Base-by-base conservation (phyloP, 2,797 vertebrate genomes). In the Molossus alvarezi region DNA sequence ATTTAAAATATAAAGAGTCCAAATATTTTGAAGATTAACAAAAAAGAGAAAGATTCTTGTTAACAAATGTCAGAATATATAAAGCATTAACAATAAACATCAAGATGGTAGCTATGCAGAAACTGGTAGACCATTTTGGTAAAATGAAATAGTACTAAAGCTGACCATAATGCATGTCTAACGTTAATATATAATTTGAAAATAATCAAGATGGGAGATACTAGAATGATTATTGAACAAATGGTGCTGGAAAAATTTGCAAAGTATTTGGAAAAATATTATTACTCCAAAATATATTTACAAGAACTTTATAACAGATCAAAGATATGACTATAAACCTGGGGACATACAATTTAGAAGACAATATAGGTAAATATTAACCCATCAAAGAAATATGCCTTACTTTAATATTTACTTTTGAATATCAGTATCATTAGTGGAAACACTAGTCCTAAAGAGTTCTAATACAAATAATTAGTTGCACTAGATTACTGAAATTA, bases 401-500 rank as follows among this genome's bases (percentile, higher is more conserved):
- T 4, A 33, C 37, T 76, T 60, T 55, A 86, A 67, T 81, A 69
- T 93, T 95, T 55, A 29, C n/a, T 79, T 25, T 73, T 60, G 0
- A 75, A 8, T 37, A 53, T 67, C 27, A 67, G 15, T 60, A 55
- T 69, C 90, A 81, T 48, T 82, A 75, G 15, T 76, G 48, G 20
- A 14, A 60, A 88, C 77, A 71, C 14, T 65, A 76, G 27, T 71
- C 25, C 1, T 21, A 25, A 83, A 71, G 11, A n/a, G 5, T 37
- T 69, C 29, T 76, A 89, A 67, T 51, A 88, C 45, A 89, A 71
- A 62, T 45, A 80, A 45, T 80, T 37, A 67, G 6, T 60, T 58
- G 5, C 69, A n/a, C 9, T 88, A 4, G 45, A 85, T 85, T 92
- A 48, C 27, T 69, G 10, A 69, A 60, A 92, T 95, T 89, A 75